Percentiles rank a stretch among this genome's conserved stretches.
These are phyloP conservation scores for Solen grandis DNA, from an alignment of 1,140 invertebrate genomes.

Conservation along the genomic window DNA sequence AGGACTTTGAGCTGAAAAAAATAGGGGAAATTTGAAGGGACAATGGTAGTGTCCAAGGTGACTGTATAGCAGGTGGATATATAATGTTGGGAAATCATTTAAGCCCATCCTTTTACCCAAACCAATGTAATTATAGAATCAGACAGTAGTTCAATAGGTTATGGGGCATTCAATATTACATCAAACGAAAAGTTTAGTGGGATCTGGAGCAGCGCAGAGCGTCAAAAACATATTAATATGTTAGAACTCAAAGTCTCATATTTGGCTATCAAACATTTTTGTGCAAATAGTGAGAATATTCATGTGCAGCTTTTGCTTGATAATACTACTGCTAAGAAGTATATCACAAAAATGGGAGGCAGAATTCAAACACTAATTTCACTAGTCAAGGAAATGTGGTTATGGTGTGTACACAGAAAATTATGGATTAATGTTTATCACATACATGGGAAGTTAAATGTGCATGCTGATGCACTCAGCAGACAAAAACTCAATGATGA, in stretches of 20 bases:
- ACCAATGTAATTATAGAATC: not conserved
- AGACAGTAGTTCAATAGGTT: conserved; percentile 7
- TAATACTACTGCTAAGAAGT: conserved; percentile 5
- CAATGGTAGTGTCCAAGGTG: not conserved
- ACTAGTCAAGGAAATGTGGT: not conserved
- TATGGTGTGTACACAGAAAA: not conserved
- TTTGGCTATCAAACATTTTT: not conserved
- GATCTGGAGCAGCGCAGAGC: not conserved
- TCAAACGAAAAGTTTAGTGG: not conserved
- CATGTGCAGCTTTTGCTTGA: not conserved
- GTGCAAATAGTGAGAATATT: not conserved
- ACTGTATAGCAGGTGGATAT: not conserved
- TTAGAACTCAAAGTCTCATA: conserved; percentile 3
- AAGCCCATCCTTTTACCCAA: not conserved
- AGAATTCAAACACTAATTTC: not conserved
- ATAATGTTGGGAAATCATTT: not conserved
- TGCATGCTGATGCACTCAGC: not conserved
- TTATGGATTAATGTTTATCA: conserved; percentile 1
- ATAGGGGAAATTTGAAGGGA: not conserved
- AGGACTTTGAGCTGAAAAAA: not conserved
- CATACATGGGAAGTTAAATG: conserved; percentile 3
- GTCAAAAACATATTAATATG: not conserved
- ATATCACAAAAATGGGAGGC: conserved; percentile 2
- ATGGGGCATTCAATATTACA: not conserved
- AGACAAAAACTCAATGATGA: conserved; percentile 10